Evolutionary conservation across 2,113 vertebrate genomes (phyloP).

Genomic region (Chlamydotis undulata): DNA sequence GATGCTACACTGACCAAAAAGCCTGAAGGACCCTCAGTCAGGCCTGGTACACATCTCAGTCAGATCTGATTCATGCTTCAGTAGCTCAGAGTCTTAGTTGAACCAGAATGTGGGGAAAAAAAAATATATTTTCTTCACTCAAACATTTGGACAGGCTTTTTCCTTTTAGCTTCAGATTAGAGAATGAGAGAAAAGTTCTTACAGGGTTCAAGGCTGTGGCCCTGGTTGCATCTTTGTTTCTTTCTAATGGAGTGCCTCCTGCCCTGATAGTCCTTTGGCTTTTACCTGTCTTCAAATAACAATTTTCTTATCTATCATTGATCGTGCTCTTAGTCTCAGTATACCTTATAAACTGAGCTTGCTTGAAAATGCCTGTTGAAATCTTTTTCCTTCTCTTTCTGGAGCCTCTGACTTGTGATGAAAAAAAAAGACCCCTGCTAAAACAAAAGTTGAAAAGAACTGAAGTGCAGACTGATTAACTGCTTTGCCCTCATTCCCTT

Average conservation of each 20-base stretch:
- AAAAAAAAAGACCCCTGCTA: not conserved
- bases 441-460: not conserved
- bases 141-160: not conserved
- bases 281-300: not conserved
- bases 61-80: not conserved
- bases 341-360: not conserved
- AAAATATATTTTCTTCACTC: not conserved
- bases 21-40: not conserved
- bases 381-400: not conserved
- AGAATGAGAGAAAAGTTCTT: not conserved
- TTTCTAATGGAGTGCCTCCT: not conserved
- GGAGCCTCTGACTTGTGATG: not conserved
- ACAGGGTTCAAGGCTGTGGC: not conserved
- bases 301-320: not conserved
- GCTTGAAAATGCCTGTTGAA: not conserved
- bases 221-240: not conserved
- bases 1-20: not conserved
- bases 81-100: not conserved
- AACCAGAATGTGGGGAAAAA: not conserved
- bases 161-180: not conserved
- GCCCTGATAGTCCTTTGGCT: not conserved
- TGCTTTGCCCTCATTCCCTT: not conserved
- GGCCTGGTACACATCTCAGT: not conserved
- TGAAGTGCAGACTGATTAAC: not conserved
- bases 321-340: not conserved